phyloP scores from a whole-genome alignment of 2,888 invertebrate species.

The Julus scandinavius region DNA sequence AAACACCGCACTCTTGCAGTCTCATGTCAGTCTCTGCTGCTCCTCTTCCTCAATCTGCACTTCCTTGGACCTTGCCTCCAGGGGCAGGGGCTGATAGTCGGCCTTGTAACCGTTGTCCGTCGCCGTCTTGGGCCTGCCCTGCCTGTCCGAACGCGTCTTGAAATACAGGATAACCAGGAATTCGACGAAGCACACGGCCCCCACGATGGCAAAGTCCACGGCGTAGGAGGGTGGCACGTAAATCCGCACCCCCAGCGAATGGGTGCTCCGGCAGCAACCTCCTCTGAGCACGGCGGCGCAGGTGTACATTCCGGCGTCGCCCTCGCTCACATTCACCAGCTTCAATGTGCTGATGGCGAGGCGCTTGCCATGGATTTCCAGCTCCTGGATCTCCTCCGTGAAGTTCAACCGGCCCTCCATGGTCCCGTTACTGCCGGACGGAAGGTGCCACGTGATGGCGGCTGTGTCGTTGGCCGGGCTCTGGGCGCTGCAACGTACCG shows the following conservation, averaged over 20 bases:
- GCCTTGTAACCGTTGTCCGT: conserved; percentile 19
- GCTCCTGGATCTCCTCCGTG: not conserved
- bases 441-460: conserved; percentile 15
- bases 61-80: not conserved
- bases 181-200: conserved; percentile 51
- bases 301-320: conserved; percentile 40
- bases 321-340: not conserved
- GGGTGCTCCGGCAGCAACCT: conserved; percentile 46
- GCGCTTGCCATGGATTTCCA: not conserved
- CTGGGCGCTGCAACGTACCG: conserved; percentile 23
- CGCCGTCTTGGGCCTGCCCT: not conserved
- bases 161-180: conserved; percentile 53
- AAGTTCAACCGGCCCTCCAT: not conserved
- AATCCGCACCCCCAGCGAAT: not conserved
- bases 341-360: not conserved
- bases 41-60: not conserved
- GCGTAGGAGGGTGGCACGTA: conserved; percentile 50
- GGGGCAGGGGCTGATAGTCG: conserved; percentile 17
- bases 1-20: no score
- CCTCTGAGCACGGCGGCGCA: not conserved
- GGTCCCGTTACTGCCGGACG: not conserved
- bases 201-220: conserved; percentile 47
- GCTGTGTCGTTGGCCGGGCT: not conserved
- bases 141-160: conserved; percentile 24
- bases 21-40: conserved; percentile 14